Conservation (phyloP, 2,888 invertebrate genomes). For the Julus scandinavius region DNA sequence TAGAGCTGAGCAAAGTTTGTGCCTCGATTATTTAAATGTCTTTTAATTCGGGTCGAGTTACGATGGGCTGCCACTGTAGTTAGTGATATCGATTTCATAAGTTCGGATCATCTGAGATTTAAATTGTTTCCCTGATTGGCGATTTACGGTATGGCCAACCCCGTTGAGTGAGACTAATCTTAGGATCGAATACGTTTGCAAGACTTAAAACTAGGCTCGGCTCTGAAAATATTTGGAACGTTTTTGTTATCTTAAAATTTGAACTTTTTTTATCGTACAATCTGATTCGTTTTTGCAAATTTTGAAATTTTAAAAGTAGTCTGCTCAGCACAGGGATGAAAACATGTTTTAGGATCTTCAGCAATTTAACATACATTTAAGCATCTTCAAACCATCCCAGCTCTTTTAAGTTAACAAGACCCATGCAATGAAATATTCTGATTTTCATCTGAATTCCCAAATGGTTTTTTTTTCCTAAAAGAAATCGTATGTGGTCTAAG, state of each 20-base stretch:
- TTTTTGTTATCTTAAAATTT: not conserved
- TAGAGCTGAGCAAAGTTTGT: not conserved
- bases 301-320: not conserved
- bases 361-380: no score
- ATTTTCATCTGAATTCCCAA: no score
- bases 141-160: not conserved
- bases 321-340: no score
- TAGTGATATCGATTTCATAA: not conserved
- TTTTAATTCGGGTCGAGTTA: not conserved
- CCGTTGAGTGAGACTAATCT: not conserved
- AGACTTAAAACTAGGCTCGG: no score
- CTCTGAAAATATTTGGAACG: no score
- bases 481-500: no score
- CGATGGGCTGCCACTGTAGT: not conserved
- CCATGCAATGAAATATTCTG: no score
- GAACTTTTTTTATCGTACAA: not conserved
- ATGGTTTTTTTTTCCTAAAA: no score
- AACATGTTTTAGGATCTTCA: no score
- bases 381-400: no score
- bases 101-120: no score
- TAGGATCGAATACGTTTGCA: not conserved
- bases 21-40: conserved; percentile 12
- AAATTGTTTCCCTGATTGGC: not conserved
- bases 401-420: no score
- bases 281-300: not conserved